phyloP scores from a whole-genome alignment of 2,113 vertebrate species.

The Trogon surrucura region DNA sequence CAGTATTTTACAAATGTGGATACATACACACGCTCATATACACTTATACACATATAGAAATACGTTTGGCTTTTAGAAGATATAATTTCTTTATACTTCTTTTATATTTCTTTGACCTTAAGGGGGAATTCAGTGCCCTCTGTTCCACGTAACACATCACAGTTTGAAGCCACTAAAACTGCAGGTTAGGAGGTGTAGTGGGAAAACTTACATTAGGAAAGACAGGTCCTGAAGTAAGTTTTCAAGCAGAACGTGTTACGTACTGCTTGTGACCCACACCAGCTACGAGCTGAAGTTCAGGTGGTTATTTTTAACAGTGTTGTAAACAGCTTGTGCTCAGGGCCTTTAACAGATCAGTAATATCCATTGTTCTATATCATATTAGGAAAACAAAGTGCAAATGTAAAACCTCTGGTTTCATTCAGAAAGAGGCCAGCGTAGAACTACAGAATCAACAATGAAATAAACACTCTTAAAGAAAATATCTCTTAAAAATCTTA shows the following conservation, averaged over 20 bases:
- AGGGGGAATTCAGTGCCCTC: neutral
- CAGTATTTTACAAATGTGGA: neutral
- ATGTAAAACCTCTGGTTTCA: neutral
- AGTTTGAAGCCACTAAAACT: neutral
- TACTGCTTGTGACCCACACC: neutral
- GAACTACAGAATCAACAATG: neutral
- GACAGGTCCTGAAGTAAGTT: neutral
- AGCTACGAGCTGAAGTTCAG: neutral
- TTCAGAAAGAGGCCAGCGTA: neutral
- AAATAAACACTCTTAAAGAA: neutral
- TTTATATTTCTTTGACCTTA: neutral
- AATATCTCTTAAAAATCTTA: no score
- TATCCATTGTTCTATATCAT: neutral
- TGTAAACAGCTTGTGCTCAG: neutral
- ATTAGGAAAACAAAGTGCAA: neutral
- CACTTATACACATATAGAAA: fast-evolving
- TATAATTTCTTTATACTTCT: neutral
- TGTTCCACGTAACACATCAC: neutral
- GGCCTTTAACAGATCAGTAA: neutral
- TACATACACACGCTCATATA: neutral
- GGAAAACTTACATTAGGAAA: neutral
- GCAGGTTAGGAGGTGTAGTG: neutral
- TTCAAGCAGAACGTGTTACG: neutral
- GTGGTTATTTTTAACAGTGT: neutral
- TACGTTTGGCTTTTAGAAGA: neutral